These are phyloP conservation scores for Aulostomus chinensis DNA, from an alignment of 2,797 vertebrate genomes.

Conservation along the genomic window DNA sequence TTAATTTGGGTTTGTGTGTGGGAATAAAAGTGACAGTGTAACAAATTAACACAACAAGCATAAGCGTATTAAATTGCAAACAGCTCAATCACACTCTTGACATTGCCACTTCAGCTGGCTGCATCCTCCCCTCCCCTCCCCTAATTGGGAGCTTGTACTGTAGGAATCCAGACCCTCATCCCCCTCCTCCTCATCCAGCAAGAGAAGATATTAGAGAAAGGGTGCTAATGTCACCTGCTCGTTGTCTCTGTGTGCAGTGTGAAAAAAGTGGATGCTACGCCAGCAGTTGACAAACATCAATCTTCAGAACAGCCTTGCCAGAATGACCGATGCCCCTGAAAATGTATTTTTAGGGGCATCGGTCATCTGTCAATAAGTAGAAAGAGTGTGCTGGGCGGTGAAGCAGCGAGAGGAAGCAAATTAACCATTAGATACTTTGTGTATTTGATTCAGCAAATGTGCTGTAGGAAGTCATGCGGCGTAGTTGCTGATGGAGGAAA, in stretches of 20 bases:
- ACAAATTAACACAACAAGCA: constrained; percentile 35
- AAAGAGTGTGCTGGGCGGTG: not conserved
- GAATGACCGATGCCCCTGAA: constrained; percentile 25
- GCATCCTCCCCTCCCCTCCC: constrained; percentile 26
- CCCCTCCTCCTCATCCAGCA: constrained; percentile 15
- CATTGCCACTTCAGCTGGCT: constrained; percentile 34
- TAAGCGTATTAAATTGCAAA: constrained; percentile 31
- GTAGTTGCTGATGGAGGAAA: constrained; percentile 39
- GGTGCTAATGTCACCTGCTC: constrained; percentile 6
- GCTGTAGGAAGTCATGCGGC: constrained; percentile 27
- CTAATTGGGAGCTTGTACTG: constrained; percentile 34
- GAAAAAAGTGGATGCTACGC: constrained; percentile 9
- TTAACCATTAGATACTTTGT: not conserved
- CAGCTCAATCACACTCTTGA: constrained; percentile 48
- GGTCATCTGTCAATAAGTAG: constrained; percentile 27
- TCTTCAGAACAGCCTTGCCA: constrained; percentile 15
- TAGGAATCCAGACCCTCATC: constrained; percentile 19
- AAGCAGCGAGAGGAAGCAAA: constrained; percentile 17
- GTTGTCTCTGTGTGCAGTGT: constrained; percentile 7
- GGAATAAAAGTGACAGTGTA: constrained; percentile 15
- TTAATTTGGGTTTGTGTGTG: constrained; percentile 15
- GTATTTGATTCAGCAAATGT: constrained; percentile 2
- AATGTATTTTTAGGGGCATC: constrained; percentile 34
- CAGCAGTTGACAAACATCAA: constrained; percentile 18
- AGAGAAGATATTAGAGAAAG: constrained; percentile 1